Base-by-base conservation (phyloP, 2,797 vertebrate genomes). In the Argyrosomus regius region DNA sequence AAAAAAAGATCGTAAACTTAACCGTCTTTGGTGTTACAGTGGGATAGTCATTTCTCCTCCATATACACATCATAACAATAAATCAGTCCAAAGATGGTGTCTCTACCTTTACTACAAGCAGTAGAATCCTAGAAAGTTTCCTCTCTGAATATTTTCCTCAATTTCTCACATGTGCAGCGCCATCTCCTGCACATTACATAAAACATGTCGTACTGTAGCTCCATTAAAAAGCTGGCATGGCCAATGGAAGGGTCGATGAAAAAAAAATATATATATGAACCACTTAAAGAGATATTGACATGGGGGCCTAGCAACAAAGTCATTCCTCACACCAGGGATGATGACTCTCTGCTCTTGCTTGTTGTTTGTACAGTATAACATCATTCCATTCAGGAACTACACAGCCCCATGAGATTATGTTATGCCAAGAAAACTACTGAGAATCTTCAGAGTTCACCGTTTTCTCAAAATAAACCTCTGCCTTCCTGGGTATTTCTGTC, bases 391-490 rank as follows among this genome's bases (percentile, higher is more conserved):
- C 31, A 66, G 60, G 26, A 53, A 63, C 24, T 24, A 49, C 46
- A 67, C 53, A 12, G 28, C 14, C 60, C 24, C 35, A 20, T 26
- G 62, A 78, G 60, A 61, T 56, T n/a, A 50, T 20, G 43, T 72
- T 48, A 71, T 60, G 22, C 46, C 54, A 67, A 64, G 68, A 70
- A 75, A 72, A 83, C 63, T 39, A 72, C 53, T 26, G 6, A 65
- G 57, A 50, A 54, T 56, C 10, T 56, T 64, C 58, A 59, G 20
- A 66, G 45, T 41, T 74, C 35, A 14, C 26, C 2, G 9, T 78
- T 83, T 56, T 80, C 66, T 39, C 54, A 76, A 82, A 82, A 83
- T 81, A 82, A 86, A 61, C 61, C 56, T 20, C 66, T 71, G 66
- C 46, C 45, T 75, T 86, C 64, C 48, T 67, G 50, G 49, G 48